A percentile compares a stretch with the other conserved stretches of the same genome.
These are phyloP conservation scores for Ariopsis seemanni DNA, from an alignment of 2,113 vertebrate genomes.

Conservation along the genomic window DNA sequence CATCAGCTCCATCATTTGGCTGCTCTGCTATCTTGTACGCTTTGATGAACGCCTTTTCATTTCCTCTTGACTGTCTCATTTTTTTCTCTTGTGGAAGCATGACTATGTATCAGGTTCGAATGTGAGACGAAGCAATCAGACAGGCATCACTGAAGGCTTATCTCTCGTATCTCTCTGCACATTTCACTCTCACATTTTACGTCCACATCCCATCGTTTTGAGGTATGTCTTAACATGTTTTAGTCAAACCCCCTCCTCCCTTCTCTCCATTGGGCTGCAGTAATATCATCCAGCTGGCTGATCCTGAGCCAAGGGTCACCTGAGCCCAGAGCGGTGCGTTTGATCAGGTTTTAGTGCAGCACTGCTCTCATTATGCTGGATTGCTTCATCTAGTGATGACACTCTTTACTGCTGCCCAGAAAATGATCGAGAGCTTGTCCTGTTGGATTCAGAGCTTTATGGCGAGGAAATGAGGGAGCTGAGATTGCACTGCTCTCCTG, in stretches of 20 bases:
- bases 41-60: constrained; percentile 15
- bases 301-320: constrained; percentile 35
- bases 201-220: constrained; percentile 23
- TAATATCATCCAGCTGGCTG: constrained; percentile 66
- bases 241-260: constrained; percentile 26
- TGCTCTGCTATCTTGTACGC: constrained; percentile 26
- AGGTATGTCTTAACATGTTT: constrained; percentile 53
- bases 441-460: constrained; percentile 13
- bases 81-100: not conserved
- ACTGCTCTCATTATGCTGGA: constrained; percentile 23
- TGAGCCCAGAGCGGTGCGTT: constrained; percentile 14
- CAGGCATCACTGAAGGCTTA: not conserved
- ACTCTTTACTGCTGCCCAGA: constrained; percentile 25
- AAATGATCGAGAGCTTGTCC: constrained; percentile 21
- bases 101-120: constrained; percentile 12
- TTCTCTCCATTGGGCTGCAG: constrained; percentile 42
- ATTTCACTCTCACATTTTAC: not conserved
- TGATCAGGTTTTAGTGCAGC: constrained; percentile 44
- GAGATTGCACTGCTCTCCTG: constrained; percentile 26
- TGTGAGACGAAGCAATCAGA: not conserved
- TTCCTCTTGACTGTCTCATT: not conserved
- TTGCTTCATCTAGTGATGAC: constrained; percentile 35
- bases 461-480: not conserved
- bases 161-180: constrained; percentile 25
- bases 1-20: constrained; percentile 31